Conservation (phyloP, 2,113 vertebrate species). For the Oxyura jamaicensis region DNA sequence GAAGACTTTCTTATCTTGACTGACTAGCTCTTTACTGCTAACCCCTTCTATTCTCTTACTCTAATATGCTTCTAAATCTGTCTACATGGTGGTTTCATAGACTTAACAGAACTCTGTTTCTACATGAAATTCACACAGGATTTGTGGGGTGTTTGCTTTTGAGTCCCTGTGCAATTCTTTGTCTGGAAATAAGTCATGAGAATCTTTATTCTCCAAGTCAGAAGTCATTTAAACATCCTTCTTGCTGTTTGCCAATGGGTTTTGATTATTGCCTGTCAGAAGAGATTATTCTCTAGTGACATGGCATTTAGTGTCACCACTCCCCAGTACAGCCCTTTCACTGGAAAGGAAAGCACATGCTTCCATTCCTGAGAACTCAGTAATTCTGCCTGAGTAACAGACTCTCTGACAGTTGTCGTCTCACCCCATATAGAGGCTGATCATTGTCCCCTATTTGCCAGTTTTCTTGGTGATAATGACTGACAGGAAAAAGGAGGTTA, state of each 20-base stretch:
- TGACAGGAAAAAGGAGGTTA: neutral
- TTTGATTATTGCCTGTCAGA: slow-evolving; percentile 27
- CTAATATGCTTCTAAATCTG: neutral
- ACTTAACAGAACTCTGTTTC: neutral
- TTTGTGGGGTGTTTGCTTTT: neutral
- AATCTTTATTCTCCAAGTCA: neutral
- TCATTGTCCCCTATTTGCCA: neutral
- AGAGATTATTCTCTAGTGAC: neutral
- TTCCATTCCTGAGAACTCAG: neutral
- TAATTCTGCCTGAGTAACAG: neutral
- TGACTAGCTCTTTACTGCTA: neutral
- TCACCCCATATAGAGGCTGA: neutral
- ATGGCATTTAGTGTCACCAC: neutral
- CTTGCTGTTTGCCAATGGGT: neutral
- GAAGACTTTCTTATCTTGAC: neutral
- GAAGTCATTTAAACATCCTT: neutral
- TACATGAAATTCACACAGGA: neutral
- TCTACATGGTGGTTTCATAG: neutral
- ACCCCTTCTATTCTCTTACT: neutral
- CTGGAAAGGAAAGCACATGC: neutral
- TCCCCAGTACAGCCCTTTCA: neutral
- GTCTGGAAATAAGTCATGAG: neutral
- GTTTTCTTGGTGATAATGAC: neutral
- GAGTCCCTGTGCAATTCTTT: neutral
- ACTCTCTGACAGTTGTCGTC: neutral